These are phyloP conservation scores for Hyphantria cunea DNA, from an alignment of 1,140 invertebrate species.

Conservation along the genomic window DNA sequence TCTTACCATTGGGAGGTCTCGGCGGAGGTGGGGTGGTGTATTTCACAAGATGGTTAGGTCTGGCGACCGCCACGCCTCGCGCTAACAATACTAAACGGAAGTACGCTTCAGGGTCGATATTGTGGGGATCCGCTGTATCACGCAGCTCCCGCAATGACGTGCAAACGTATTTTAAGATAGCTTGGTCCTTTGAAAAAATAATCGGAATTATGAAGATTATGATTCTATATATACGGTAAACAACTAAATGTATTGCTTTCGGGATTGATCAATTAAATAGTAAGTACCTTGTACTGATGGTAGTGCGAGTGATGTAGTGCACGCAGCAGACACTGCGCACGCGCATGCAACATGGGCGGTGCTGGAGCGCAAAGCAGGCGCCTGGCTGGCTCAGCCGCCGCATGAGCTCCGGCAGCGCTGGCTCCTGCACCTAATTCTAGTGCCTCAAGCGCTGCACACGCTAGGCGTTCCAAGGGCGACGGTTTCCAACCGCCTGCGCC, in stretches of 20 bases:
- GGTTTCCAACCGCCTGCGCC: constrained; percentile 61
- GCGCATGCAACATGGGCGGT: constrained; percentile 89
- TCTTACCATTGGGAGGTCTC: constrained; percentile 54
- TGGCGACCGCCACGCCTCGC: constrained; percentile 91
- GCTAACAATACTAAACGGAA: constrained; percentile 93
- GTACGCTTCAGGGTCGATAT: constrained; percentile 95
- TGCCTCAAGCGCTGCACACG: constrained; percentile 72
- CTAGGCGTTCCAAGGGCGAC: constrained; percentile 70
- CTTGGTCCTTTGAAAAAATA: constrained; percentile 81
- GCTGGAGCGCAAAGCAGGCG: constrained; percentile 92
- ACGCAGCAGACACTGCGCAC: constrained; percentile 90
- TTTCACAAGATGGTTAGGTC: constrained; percentile 92
- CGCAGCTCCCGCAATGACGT: constrained; percentile 86
- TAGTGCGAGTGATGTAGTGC: constrained; percentile 91
- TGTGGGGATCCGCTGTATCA: constrained; percentile 80
- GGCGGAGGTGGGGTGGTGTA: constrained; percentile 85
- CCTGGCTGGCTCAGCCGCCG: constrained; percentile 82
- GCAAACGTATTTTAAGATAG: constrained; percentile 90
- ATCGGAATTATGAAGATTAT: no score
- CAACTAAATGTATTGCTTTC: no score
- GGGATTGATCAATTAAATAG: no score
- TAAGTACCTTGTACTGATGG: constrained; percentile 90
- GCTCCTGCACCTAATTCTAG: constrained; percentile 67
- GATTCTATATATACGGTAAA: no score
- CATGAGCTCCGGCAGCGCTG: constrained; percentile 34